Base-by-base conservation (phyloP, 1,140 invertebrate genomes). In the Leptopilina clavipes region DNA sequence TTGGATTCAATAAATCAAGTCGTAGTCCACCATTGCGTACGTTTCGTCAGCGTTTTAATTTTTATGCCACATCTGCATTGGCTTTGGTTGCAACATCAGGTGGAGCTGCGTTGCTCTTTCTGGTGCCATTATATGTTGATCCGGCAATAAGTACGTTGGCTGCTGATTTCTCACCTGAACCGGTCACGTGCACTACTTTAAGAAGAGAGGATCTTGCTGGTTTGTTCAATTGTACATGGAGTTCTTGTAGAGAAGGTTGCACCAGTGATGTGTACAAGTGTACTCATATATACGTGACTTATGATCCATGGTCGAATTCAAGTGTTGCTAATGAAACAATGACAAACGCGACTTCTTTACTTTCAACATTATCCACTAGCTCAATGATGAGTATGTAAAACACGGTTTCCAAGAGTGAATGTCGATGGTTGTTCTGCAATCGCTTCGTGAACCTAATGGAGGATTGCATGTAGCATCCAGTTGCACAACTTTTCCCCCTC, bases 121-220 rank as follows among this genome's bases (percentile, higher is more conserved):
- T 97, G 56, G 95, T 97, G 56, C 96, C 96, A 56, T 92, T 97
- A n/a, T 96, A 97, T 89, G 95, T 97, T 52, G 95, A 97, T 89
- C 96, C 96, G 31, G 96, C 96, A n/a, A 93, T 97, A 77, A 96
- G 95, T 82, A 97, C 96, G 5, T 89, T 97, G 71, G 94, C 94
- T 3, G 95, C 96, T 56, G 95, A 97, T 88, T 97, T 97, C 87
- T 93, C 94, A 52, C 93, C 94, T 1, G 90, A 93, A 72, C 96
- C 96, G 8, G 95, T 95, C 7, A 92, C 93, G 56, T 97, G 96
- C 89, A 92, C 94, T 0, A 96, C 95, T 0, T 92, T 93, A 17
- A 89, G 94, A 19, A 91, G 94, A n/a, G 95, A 96, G 83, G 94
- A 96, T 81, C 91, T 94, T 48, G 91, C 93, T 45, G 95, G 96